Percentiles rank a stretch among this genome's conserved stretches.
These are phyloP conservation scores for Hydra vulgaris DNA, from an alignment of 30 jellyfish, hydroid and myxozoan genomes.

Conservation along the genomic window DNA sequence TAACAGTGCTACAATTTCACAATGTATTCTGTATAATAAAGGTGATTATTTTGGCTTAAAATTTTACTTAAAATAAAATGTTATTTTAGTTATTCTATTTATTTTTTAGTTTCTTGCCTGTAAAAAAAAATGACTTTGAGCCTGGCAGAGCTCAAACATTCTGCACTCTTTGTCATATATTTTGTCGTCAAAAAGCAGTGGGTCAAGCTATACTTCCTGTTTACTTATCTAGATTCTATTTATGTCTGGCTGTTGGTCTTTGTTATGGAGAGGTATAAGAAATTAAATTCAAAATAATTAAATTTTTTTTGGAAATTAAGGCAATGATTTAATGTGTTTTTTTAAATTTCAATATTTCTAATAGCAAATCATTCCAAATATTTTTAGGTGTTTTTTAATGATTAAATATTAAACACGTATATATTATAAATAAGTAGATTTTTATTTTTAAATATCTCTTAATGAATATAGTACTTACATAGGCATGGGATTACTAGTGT, in stretches of 20 bases:
- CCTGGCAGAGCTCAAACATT: slow-evolving; percentile 95
- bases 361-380: no score
- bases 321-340: not conserved
- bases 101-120: slow-evolving; percentile 55
- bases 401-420: no score
- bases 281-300: not conserved
- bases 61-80: no score
- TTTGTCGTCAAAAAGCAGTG: slow-evolving; percentile 51
- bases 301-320: not conserved
- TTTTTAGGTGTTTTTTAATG: no score
- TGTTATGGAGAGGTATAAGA: slow-evolving; percentile 62
- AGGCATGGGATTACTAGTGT: no score
- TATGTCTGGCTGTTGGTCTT: slow-evolving; percentile 85
- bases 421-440: no score
- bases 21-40: no score
- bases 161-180: slow-evolving; percentile 76
- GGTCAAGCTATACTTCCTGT: slow-evolving; percentile 79
- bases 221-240: slow-evolving; percentile 72
- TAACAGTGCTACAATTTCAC: no score
- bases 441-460: not conserved
- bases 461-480: not conserved
- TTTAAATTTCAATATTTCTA: no score
- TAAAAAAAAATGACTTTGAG: slow-evolving; percentile 59
- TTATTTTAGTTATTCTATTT: no score
- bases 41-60: no score